Base-by-base conservation (phyloP, 2,113 vertebrate species). In the Callipepla squamata region DNA sequence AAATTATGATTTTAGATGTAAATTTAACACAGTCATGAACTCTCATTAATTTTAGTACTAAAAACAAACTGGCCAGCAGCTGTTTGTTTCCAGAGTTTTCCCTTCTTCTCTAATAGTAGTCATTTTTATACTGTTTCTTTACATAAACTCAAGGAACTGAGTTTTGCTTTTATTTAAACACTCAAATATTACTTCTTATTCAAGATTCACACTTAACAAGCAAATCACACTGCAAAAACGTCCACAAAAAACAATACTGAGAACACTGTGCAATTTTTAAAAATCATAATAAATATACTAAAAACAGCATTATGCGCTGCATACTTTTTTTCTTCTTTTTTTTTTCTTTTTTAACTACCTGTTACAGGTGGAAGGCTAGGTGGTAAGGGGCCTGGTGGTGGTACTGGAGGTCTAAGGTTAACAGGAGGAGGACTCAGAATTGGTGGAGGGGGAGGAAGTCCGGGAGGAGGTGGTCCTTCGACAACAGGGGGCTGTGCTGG, bases 301-400 rank as follows among this genome's bases (percentile, higher is more conserved):
- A 57, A 8, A 92, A 40, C 9, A 53, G 11, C 5, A 38, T 86
- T 80, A 61, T 68, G 53, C 21, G 38, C 12, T 34, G 34, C 1
- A 3, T 13, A 42, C 7, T 47, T 47, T 67, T 2, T 4, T 0
- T 44, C 40, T 61, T n/a, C n/a, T n/a, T 55, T 1, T 40, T 36
- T 40, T 42, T 81, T 80, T 7, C n/a, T 10, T 30, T 50, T 17
- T 58, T 7, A 48, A 75, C 67, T 98, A 99, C 99, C 99, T 98
- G 98, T 98, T 65, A 99, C 98, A 82, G 99, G 99, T 75, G 99
- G 99, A 89, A 99, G 98, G 97, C 98, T 99, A 14, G 99, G 99
- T 84, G 99, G 99, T 69, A 99, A 97, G 30, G 98, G 96, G 77
- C 98, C 98, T 58, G 99, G 98, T 18, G 98, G 99, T 53, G 99